A percentile compares a stretch with the other conserved stretches of the same genome.
phyloP scores from a whole-genome alignment of 2,797 vertebrate species.

The Betta splendens region DNA sequence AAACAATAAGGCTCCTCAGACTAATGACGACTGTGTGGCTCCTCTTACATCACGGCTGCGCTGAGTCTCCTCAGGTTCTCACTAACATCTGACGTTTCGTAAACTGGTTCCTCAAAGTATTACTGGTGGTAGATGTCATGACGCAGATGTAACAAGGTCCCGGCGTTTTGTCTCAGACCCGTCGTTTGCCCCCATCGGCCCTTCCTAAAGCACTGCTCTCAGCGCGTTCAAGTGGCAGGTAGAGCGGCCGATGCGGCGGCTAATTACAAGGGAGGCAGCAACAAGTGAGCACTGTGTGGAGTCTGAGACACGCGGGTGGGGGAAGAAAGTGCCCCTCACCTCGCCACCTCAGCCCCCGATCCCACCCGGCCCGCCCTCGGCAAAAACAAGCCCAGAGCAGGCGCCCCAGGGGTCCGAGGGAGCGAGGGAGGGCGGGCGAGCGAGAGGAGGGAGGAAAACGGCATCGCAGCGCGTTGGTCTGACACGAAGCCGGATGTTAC shows the following conservation, averaged over 20 bases:
- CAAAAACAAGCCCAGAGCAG: slow-evolving; percentile 48
- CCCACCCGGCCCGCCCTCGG: slow-evolving; percentile 14
- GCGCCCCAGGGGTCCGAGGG: slow-evolving; percentile 11
- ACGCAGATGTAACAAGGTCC: too few species aligned
- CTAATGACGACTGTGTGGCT: neutral
- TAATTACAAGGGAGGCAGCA: slow-evolving; percentile 77
- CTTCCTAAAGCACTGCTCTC: slow-evolving; percentile 39
- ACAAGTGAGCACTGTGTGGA: slow-evolving; percentile 75
- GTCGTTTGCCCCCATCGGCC: slow-evolving; percentile 42
- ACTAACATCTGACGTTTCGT: neutral
- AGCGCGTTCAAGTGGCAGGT: slow-evolving; percentile 71
- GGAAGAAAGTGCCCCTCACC: slow-evolving; percentile 75
- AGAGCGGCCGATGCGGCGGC: slow-evolving; percentile 45
- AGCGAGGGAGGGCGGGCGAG: slow-evolving; percentile 6
- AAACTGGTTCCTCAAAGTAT: slow-evolving; percentile 1
- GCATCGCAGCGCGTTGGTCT: slow-evolving; percentile 38
- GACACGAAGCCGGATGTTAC: slow-evolving; percentile 50
- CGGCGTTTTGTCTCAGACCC: slow-evolving; percentile 51
- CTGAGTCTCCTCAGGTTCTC: neutral
- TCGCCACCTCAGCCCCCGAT: neutral
- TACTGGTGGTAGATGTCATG: neutral
- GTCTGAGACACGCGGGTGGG: slow-evolving; percentile 60
- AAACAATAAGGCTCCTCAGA: neutral
- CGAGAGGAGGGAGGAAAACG: slow-evolving; percentile 9
- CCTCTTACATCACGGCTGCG: neutral